A percentile compares a stretch with the other conserved stretches of the same genome.
These are phyloP conservation scores for Pammene fasciana DNA, from an alignment of 2,888 invertebrate species.

Conservation along the genomic window DNA sequence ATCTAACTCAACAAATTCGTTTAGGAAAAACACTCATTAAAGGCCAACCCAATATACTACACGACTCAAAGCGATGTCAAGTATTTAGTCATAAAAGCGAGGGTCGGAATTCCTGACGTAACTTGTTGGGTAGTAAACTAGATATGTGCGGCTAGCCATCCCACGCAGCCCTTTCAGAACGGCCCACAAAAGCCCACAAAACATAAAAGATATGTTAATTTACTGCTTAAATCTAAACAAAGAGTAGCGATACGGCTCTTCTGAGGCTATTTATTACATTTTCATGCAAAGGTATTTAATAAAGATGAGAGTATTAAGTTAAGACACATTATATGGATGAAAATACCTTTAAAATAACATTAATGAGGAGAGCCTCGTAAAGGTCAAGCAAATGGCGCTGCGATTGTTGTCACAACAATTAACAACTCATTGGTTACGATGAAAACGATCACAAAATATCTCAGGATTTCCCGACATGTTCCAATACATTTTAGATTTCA, in stretches of 20 bases:
- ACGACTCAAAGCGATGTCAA: constrained; percentile 18
- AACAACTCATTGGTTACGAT: too few relatives aligned
- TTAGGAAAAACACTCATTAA: too few relatives aligned
- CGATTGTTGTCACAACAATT: too few relatives aligned
- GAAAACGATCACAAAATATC: too few relatives aligned
- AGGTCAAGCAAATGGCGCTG: too few relatives aligned
- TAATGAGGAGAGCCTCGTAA: too few relatives aligned
- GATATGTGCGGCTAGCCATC: constrained; percentile 4
- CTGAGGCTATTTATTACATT: constrained; percentile 4
- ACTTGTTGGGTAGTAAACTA: constrained; percentile 14
- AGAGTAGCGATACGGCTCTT: not conserved
- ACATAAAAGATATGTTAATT: constrained; percentile 19
- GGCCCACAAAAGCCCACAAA: constrained; percentile 12
- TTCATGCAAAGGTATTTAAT: not conserved
- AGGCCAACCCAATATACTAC: not conserved
- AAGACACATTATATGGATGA: not conserved
- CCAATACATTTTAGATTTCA: too few relatives aligned
- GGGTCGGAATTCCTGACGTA: constrained; percentile 28
- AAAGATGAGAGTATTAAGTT: not conserved
- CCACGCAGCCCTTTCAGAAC: not conserved
- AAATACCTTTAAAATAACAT: not conserved
- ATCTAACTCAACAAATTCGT: too few relatives aligned
- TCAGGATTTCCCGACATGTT: too few relatives aligned
- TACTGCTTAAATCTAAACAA: constrained; percentile 9
- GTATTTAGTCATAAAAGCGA: constrained; percentile 39